Evolutionary conservation across 37 sponge, comb jelly and placozoan species (phyloP).

Genomic region (Lycopodina hypogea): DNA sequence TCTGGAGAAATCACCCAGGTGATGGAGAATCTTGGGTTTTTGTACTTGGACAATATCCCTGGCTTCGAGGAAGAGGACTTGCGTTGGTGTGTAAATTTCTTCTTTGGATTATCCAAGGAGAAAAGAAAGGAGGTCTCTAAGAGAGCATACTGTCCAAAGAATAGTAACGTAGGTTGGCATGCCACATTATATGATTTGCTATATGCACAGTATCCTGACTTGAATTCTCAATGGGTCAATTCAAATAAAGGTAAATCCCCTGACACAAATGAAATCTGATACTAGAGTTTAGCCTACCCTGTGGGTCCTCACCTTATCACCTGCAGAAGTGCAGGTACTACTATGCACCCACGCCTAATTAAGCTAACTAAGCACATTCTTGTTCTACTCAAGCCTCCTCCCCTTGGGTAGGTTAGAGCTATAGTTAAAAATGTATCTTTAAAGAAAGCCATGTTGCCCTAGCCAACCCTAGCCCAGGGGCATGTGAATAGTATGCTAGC

Average conservation of each 20-base stretch:
- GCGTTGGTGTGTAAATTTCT: constrained; percentile 6
- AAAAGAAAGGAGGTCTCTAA: constrained; percentile 3
- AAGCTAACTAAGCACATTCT: no score
- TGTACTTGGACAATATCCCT: constrained; percentile 15
- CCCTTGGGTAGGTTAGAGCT: no score
- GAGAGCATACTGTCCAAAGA: constrained; percentile 2
- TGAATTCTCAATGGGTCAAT: not conserved
- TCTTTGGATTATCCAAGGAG: constrained; percentile 8
- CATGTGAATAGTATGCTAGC: no score
- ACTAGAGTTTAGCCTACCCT: not conserved
- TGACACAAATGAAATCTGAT: not conserved
- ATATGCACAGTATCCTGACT: not conserved
- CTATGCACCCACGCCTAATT: no score
- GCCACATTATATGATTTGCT: not conserved
- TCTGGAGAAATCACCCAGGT: not conserved
- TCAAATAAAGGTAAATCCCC: not conserved
- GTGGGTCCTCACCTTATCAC: no score
- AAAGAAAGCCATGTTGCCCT: no score
- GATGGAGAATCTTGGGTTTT: constrained; percentile 12
- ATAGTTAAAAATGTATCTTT: no score
- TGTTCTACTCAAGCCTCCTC: no score
- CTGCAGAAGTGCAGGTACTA: no score
- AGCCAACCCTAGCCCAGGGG: no score
- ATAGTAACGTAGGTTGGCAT: not conserved
- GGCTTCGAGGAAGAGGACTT: constrained; percentile 14